These are phyloP conservation scores for Eclectus roratus DNA, from an alignment of 2,113 vertebrate species.

Conservation along the genomic window DNA sequence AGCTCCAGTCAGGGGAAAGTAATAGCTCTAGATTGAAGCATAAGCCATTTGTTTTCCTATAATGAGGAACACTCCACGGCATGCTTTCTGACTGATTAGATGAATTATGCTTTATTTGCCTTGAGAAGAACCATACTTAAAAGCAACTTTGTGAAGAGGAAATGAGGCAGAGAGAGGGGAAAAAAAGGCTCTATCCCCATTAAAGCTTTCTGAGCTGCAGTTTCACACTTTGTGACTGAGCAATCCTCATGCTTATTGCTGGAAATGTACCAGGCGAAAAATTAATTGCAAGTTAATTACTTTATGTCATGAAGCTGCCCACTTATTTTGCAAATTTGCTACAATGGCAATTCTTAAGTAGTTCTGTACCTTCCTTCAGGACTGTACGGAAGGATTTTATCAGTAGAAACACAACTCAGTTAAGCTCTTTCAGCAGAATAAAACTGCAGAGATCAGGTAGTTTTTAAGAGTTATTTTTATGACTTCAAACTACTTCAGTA, in stretches of 20 bases:
- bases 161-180: background rate
- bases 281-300: constrained; percentile 20
- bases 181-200: background rate
- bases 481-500: background rate
- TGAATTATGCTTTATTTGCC: constrained; percentile 54
- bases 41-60: constrained; percentile 5
- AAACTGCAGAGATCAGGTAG: background rate
- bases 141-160: constrained; percentile 23
- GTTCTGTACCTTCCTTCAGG: background rate
- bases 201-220: background rate
- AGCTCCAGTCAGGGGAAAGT: background rate
- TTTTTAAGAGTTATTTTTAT: background rate
- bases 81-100: constrained; percentile 16
- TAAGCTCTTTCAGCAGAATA: background rate
- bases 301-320: background rate
- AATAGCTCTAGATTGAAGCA: constrained; percentile 1
- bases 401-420: background rate
- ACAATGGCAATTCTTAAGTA: background rate
- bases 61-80: background rate
- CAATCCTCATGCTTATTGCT: background rate
- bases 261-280: background rate
- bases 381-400: background rate
- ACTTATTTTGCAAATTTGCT: background rate
- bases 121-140: constrained; percentile 19
- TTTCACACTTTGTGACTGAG: constrained; percentile 23